These are phyloP conservation scores for Thunnus albacares DNA, from an alignment of 2,797 vertebrate genomes.

Conservation along the genomic window DNA sequence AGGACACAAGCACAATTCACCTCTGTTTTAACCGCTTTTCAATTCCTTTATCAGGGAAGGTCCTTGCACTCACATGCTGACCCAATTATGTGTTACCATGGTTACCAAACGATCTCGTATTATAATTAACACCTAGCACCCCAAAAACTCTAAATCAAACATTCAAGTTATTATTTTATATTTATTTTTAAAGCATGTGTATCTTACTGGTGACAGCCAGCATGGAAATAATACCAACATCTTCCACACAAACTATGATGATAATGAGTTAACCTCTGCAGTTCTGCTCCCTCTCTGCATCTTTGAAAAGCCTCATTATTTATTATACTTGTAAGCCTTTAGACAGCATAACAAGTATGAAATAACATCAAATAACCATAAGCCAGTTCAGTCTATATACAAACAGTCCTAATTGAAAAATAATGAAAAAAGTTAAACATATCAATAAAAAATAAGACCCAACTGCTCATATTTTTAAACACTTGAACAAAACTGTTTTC, in stretches of 20 bases:
- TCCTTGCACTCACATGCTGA: constrained; percentile 11
- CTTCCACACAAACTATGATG: too few relatives aligned
- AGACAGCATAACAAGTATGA: too few relatives aligned
- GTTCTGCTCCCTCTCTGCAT: constrained; percentile 16
- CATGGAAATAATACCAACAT: not conserved
- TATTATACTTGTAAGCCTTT: not conserved
- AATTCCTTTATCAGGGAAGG: constrained; percentile 5
- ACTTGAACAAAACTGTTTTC: not conserved
- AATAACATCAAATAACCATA: too few relatives aligned
- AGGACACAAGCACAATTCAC: not conserved
- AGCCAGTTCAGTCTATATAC: not conserved
- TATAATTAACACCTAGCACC: not conserved
- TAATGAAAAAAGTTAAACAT: too few relatives aligned
- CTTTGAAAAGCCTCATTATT: constrained; percentile 4
- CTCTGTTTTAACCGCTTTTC: not conserved
- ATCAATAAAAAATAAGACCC: too few relatives aligned
- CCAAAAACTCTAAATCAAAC: not conserved
- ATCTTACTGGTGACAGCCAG: not conserved
- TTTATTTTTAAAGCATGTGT: not conserved
- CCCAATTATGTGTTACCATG: constrained; percentile 37
- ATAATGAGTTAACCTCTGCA: constrained; percentile 5
- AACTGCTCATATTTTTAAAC: too few relatives aligned
- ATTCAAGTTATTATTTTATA: too few relatives aligned
- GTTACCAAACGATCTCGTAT: constrained; percentile 38
- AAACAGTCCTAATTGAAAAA: not conserved